These are phyloP conservation scores for Bombus superbus DNA, from an alignment of 1,140 invertebrate species.

Conservation along the genomic window DNA sequence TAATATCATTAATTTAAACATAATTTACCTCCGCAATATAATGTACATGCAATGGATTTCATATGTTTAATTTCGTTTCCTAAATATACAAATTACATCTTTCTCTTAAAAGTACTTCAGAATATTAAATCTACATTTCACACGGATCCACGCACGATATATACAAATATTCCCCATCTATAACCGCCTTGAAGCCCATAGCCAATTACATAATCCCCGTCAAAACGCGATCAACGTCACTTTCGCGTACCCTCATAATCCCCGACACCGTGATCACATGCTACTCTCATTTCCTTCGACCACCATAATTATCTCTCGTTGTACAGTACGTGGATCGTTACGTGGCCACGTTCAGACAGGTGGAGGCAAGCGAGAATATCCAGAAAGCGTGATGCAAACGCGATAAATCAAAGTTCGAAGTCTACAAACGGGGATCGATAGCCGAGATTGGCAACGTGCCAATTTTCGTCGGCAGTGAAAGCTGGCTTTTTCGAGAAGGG, in stretches of 20 bases:
- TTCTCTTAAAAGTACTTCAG: background rate
- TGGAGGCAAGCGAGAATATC: conserved; percentile 48
- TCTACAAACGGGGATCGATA: conserved; percentile 71
- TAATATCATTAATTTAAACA: no score
- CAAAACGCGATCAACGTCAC: background rate
- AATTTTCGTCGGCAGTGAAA: conserved; percentile 78
- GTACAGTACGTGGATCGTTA: conserved; percentile 6
- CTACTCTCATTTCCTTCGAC: background rate
- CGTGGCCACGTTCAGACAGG: conserved; percentile 17
- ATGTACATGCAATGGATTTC: no score
- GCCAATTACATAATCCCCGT: background rate
- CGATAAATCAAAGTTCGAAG: conserved; percentile 68
- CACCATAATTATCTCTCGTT: conserved; percentile 22
- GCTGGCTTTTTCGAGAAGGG: conserved; percentile 70
- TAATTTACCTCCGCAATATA: no score
- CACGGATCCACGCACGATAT: no score
- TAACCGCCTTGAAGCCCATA: background rate
- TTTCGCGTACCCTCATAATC: background rate
- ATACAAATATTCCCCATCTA: background rate
- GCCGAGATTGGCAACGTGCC: conserved; percentile 73
- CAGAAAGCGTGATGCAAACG: conserved; percentile 62
- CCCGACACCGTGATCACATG: background rate
- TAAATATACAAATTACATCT: background rate
- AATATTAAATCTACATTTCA: no score
- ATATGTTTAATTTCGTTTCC: background rate